These are phyloP conservation scores for Zaprionus africanus DNA, from an alignment of 1,140 invertebrate species.

Conservation along the genomic window DNA sequence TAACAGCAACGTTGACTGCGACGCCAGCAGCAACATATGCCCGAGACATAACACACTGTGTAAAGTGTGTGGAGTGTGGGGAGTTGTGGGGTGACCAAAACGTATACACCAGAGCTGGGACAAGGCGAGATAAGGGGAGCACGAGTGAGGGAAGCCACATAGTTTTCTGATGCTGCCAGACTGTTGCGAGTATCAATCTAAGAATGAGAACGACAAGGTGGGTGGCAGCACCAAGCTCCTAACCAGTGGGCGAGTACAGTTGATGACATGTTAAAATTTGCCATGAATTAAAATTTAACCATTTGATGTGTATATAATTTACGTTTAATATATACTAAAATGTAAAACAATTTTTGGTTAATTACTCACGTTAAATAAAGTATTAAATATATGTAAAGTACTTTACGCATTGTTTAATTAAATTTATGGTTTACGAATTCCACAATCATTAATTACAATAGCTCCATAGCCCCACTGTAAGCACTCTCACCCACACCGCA, in stretches of 20 bases:
- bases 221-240: constrained; percentile 2
- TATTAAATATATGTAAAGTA: not conserved
- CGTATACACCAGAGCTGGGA: not conserved
- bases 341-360: not conserved
- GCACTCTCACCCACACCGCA: constrained; percentile 10
- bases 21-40: constrained; percentile 41
- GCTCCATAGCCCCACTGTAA: constrained; percentile 6
- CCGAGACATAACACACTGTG: constrained; percentile 10
- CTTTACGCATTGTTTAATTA: not conserved
- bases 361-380: not conserved
- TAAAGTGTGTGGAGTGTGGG: not conserved
- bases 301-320: not conserved
- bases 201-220: not conserved
- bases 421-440: not conserved
- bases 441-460: not conserved
- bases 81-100: not conserved
- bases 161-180: constrained; percentile 50
- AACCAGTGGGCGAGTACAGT: constrained; percentile 32
- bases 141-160: not conserved
- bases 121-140: constrained; percentile 19
- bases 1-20: constrained; percentile 45
- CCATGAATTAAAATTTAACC: too few species aligned
- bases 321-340: not conserved
- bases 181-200: constrained; percentile 55
- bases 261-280: not conserved